A percentile compares a stretch with the other conserved stretches of the same genome.
These are phyloP conservation scores for Hyles vespertilio DNA, from an alignment of 1,140 invertebrate genomes.

Conservation along the genomic window DNA sequence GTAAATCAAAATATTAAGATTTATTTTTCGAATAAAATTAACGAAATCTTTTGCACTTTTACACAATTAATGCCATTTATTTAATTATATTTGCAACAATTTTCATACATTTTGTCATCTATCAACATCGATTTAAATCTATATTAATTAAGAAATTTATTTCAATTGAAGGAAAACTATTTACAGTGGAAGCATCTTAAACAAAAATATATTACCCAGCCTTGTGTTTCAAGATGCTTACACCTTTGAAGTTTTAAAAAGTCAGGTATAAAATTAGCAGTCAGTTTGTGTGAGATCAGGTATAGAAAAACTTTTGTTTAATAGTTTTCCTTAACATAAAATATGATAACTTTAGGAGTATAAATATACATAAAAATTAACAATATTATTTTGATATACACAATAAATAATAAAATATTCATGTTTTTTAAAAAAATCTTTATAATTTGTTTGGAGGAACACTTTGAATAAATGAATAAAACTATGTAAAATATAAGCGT, in stretches of 20 bases:
- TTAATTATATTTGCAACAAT: slow-evolving; percentile 3
- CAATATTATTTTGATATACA: too few species aligned
- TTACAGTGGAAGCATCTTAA: slow-evolving; percentile 31
- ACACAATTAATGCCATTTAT: slow-evolving; percentile 8
- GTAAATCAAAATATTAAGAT: slow-evolving; percentile 2
- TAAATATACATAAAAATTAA: too few species aligned
- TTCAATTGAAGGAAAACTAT: slow-evolving; percentile 8
- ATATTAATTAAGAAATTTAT: slow-evolving; percentile 4
- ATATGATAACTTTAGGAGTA: too few species aligned
- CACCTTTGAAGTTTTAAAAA: slow-evolving; percentile 10
- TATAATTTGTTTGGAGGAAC: too few species aligned
- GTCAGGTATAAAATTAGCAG: too few species aligned
- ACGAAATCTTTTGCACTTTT: slow-evolving; percentile 16
- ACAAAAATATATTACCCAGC: slow-evolving; percentile 34
- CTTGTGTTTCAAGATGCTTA: slow-evolving; percentile 33
- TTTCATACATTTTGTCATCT: slow-evolving; percentile 5
- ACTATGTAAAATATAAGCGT: slow-evolving; percentile 17
- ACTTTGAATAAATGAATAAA: background rate
- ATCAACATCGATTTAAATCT: slow-evolving; percentile 12
- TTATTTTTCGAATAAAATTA: slow-evolving; percentile 18
- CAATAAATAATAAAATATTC: too few species aligned
- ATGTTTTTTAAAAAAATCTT: too few species aligned
- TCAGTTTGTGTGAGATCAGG: too few species aligned
- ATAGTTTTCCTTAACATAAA: too few species aligned
- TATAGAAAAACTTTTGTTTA: too few species aligned